Evolutionary conservation across 1,140 invertebrate species (phyloP), one percentile per base, ranked within the genome.

Genomic region (Phocides pigmalion): DNA sequence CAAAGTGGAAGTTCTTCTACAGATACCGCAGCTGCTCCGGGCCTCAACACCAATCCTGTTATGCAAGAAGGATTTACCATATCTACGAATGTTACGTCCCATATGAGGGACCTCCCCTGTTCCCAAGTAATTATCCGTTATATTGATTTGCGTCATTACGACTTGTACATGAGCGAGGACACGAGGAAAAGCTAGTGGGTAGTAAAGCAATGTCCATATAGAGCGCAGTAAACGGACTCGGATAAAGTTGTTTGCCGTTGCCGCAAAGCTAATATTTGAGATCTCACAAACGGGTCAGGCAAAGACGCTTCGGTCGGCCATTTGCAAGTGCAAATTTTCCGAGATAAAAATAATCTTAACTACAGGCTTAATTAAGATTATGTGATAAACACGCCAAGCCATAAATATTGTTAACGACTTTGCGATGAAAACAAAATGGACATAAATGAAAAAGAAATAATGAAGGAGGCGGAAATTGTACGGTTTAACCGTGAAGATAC

Each of bases 301-400:
- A 62, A 73, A 81, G 82, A 79, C 73, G 81, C 49, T 59, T 44
- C 62, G 68, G 50, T 70, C 81, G 74, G 76, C 84, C 84, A 90
- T 90, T 88, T 79, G 81, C 79, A 81, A 83, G 72, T 88, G 87
- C 87, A 87, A 89, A 88, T 85, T 89, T 89, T 81, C 81, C 79
- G 64, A 83, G 86, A 89, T 89, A 90, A 90, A 87, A 90, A 82
- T 90, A 86, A 88, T 88, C 84, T 86, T 69, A 63, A 75, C 63
- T 65, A 58, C 62, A 62, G 65, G 72, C 68, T 84, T 87, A 80
- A 82, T 82, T 74, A 77, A 81, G 87, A 87, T 87, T 82, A 85
- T 71, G 71, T 64, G 77, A 76, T 80, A 78, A 79, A 69, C 68
- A 66, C 47, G 64, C 63, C 63, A 37, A 56, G 59, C 35, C 67